Evolutionary conservation across 2,797 vertebrate species (phyloP).

Genomic region (Rhodeus uyekii): DNA sequence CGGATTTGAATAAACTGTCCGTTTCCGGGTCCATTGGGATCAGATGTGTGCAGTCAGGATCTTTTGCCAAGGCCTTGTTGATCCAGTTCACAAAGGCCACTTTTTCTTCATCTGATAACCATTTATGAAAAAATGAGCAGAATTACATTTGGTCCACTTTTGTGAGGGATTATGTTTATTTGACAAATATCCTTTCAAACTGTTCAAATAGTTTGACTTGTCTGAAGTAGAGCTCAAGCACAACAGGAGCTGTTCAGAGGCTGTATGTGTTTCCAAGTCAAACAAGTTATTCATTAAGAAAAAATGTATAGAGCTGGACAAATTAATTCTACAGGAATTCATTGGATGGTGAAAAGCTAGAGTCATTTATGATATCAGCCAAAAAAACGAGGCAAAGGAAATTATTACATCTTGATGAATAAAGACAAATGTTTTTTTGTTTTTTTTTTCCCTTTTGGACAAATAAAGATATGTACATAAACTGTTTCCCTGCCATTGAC

Average conservation of each 20-base stretch:
- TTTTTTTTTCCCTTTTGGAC: background rate
- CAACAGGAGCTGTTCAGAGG: background rate
- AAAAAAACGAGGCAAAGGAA: background rate
- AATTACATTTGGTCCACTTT: constrained; percentile 7
- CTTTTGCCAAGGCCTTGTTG: constrained; percentile 91
- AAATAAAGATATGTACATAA: background rate
- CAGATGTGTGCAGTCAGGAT: constrained; percentile 89
- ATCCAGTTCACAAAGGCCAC: constrained; percentile 98
- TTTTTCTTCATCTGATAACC: constrained; percentile 91
- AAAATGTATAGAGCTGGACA: background rate
- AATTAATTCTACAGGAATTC: background rate
- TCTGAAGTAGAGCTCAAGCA: background rate
- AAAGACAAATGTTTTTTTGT: background rate
- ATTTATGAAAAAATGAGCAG: constrained; percentile 27
- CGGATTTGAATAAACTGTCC: constrained; percentile 88
- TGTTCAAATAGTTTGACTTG: background rate
- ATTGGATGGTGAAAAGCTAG: background rate
- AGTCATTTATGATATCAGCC: background rate
- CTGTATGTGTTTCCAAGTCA: background rate
- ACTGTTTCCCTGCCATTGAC: background rate
- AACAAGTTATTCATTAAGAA: background rate
- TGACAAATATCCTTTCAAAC: background rate
- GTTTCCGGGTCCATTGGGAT: constrained; percentile 89
- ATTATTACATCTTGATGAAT: background rate
- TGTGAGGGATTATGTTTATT: background rate